A percentile compares a stretch with the other conserved stretches of the same genome.
Conservation (phyloP, 2,113 vertebrate genomes). For the Prinia subflava region DNA sequence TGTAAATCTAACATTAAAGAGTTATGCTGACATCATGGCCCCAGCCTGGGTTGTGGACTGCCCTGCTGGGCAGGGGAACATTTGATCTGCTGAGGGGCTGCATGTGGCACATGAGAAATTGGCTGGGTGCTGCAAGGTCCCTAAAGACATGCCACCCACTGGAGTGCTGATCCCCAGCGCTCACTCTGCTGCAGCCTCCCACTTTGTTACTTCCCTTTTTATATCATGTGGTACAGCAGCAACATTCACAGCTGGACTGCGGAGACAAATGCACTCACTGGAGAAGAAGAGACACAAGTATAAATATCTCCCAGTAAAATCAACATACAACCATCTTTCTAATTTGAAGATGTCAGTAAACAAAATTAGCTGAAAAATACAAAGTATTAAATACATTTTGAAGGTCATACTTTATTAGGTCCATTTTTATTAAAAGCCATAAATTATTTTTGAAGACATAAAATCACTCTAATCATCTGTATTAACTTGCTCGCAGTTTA, state of each 20-base stretch:
- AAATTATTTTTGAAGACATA: not conserved
- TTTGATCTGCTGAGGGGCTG: not conserved
- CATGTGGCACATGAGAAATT: accelerated
- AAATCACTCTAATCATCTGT: not conserved
- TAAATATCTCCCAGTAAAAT: not conserved
- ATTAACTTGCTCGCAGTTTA: not conserved
- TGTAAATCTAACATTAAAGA: not conserved
- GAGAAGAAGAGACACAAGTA: not conserved
- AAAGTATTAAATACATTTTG: not conserved
- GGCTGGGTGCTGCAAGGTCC: not conserved
- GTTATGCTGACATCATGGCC: too few relatives aligned
- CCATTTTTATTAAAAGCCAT: not conserved
- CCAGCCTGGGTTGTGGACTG: not conserved
- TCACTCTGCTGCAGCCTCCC: not conserved
- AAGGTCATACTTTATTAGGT: not conserved
- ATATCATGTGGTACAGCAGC: not conserved
- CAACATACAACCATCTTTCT: not conserved
- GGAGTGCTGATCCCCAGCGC: not conserved
- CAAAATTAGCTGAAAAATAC: not conserved
- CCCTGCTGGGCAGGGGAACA: not conserved
- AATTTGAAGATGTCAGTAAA: not conserved
- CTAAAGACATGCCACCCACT: not conserved
- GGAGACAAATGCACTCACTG: not conserved
- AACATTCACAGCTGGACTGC: not conserved
- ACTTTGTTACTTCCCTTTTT: not conserved